Conservation (phyloP, 1,140 invertebrate genomes). For the Whitmania pigra region DNA sequence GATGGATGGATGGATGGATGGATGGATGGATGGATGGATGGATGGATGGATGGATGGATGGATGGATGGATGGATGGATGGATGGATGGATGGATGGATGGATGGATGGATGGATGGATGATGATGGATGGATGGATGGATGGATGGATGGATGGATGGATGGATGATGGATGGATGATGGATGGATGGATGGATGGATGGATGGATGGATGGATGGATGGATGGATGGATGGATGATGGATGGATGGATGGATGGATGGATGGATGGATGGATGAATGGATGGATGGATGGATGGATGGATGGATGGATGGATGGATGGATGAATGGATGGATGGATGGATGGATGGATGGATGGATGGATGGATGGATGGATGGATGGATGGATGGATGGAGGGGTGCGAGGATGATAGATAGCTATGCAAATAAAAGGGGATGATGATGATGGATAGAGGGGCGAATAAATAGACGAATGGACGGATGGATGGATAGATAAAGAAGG, state of each 20-base stretch:
- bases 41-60: constrained; percentile 13
- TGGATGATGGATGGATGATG: too few species aligned
- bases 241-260: too few species aligned
- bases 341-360: too few species aligned
- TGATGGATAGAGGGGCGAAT: too few species aligned
- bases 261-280: neutral
- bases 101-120: too few species aligned
- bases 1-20: constrained; percentile 13
- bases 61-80: constrained; percentile 13
- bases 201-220: constrained; percentile 7
- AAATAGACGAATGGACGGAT: too few species aligned
- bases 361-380: neutral
- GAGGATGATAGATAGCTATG: too few species aligned
- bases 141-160: constrained; percentile 7
- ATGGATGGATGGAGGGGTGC: too few species aligned
- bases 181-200: constrained; percentile 8
- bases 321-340: too few species aligned
- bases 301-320: constrained; percentile 14
- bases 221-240: too few species aligned
- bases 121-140: neutral
- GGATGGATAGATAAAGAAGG: too few species aligned
- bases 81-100: constrained; percentile 12
- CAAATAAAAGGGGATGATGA: too few species aligned
- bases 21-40: constrained; percentile 13
- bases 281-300: neutral